Percentiles rank a stretch among this genome's conserved stretches.
phyloP scores from a whole-genome alignment of 2,888 invertebrate species.

The Synergus laeviventris region DNA sequence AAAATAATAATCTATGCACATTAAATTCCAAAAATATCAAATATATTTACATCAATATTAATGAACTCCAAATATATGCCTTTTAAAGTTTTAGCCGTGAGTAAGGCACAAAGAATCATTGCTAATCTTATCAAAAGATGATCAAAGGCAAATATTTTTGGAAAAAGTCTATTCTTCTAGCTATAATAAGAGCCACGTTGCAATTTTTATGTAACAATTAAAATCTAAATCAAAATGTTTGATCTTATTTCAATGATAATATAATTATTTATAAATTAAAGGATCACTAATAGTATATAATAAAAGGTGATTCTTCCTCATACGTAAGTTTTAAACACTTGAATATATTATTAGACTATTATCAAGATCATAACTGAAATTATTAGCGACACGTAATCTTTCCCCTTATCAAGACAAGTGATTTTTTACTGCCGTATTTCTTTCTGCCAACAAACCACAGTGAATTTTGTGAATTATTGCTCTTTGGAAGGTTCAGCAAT shows the following conservation, averaged over 20 bases:
- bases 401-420: not conserved
- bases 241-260: too few species aligned
- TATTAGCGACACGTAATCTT: not conserved
- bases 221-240: too few species aligned
- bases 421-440: not conserved
- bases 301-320: too few species aligned
- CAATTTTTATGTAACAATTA: not conserved
- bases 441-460: not conserved
- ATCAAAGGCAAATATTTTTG: conserved; percentile 16
- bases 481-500: conserved; percentile 47
- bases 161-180: not conserved
- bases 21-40: not conserved
- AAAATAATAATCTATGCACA: too few species aligned
- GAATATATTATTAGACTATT: not conserved
- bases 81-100: not conserved
- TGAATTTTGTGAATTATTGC: conserved; percentile 41
- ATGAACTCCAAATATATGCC: not conserved
- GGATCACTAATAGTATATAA: too few species aligned
- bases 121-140: conserved; percentile 18
- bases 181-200: not conserved
- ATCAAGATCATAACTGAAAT: not conserved
- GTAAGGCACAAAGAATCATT: not conserved
- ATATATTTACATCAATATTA: not conserved
- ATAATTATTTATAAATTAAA: too few species aligned
- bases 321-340: not conserved